Base-by-base conservation (phyloP, 2,113 vertebrate genomes). In the Cettia cetti region DNA sequence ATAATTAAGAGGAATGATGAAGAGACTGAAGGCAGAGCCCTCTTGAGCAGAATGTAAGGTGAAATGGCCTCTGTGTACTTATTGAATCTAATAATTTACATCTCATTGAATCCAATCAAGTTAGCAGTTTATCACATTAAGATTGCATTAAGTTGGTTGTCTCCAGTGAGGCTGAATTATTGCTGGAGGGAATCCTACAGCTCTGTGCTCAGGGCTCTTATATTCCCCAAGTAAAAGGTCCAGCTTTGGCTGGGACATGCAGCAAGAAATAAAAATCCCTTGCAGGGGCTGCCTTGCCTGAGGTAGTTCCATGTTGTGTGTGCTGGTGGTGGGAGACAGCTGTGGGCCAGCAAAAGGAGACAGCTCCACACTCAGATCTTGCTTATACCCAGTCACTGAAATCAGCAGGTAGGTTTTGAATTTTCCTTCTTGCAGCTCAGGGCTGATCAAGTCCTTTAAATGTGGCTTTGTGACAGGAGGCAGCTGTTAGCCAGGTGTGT, bases 41-140 rank as follows among this genome's bases (percentile, higher is more conserved):
- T 96, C 65, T 71, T 69, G 77, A 92, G 87, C 91, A 91, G 71
- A 80, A 31, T 39, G 44, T 56, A 80, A 94, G 97, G 96, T 96
- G 92, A 96, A 93, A 92, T 87, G 93, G 74, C 95, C 92, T 82
- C 90, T 92, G 82, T 94, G 90, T 94, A 85, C 95, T 97, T 98
- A 98, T 82, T 97, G 97, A 97, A 97, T 97, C 90, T 95, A 95
- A 97, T 98, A 81, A 97, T 97, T 98, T 97, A 97, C 97, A 97
- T 97, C 97, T 98, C 96, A 97, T 96, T 98, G 97, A 97, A 94
- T 96, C 93, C 97, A 96, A 97, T 97, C 97, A 97, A 90, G 95
- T 96, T 95, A 93, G 81, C 92, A 92, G 95, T 96, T 98, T 97
- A 96, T 95, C 95, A 92, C 88, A 95, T 97, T 97, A 97, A 92